Evolutionary conservation across 2,113 vertebrate species (phyloP), one percentile per base, ranked within the genome.

Genomic region (Ursus arctos): DNA sequence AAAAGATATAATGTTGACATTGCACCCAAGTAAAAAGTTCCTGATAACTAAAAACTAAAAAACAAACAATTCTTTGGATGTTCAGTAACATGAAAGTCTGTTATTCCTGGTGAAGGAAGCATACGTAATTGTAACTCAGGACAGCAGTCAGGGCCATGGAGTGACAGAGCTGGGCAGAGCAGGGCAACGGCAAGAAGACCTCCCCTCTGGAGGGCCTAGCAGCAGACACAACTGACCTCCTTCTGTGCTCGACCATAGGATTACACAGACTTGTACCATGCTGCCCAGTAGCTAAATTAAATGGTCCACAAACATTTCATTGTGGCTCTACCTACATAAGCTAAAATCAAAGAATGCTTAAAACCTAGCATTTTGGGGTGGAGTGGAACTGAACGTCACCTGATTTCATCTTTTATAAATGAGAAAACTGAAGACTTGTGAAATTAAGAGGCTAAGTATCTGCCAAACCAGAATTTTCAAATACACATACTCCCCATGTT

Each of bases 141-240:
- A 18, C 43, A 8, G 47, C 59, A 8, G 8, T 11, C 28, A 36
- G 31, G 33, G 28, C 28, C 84, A 9, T 4, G 0, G 18, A 36
- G 71, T 4, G 21, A 11, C 36, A 12, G 26, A 61, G 16, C 10
- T 1, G 31, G 21, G 8, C 11, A n/a, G 51, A n/a, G 51, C 86
- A 71, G 18, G 26, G 40, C 65, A 10, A 15, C 2, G 43, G 31
- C 4, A 6, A 6, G n/a, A 55, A 8, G 33, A 14, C 22, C 9
- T 15, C 12, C 36, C 26, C 21, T 0, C 11, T 9, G 1, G 12
- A 21, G 33, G 33, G 13, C 4, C 2, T 0, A n/a, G 43, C 15
- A 89, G 22, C 36, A 28, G 53, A 24, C n/a, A 28, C 24, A 26
- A 10, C 15, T 40, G 31, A 63, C 47, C 16, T 21, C 59, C 82